Evolutionary conservation across 2,888 invertebrate species (phyloP).

Genomic region (Alloscopus bannaensis): DNA sequence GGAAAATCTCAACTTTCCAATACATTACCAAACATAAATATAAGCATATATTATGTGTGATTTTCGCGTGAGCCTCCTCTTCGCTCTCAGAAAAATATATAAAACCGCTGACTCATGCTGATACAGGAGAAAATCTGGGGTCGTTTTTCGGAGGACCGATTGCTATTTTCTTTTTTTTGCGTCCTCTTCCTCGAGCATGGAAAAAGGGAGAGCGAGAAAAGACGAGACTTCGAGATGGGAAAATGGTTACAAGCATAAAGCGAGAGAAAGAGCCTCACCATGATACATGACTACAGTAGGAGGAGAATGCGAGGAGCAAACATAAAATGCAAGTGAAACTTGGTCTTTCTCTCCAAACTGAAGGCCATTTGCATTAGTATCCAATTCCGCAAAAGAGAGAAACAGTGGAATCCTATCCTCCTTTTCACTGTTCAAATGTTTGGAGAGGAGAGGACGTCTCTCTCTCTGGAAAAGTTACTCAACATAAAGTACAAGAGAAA

Average conservation of each 20-base stretch:
- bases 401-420: no score
- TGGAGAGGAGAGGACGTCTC: constrained; percentile 24
- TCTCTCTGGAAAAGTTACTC: constrained; percentile 60
- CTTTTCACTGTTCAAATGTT: constrained; percentile 52
- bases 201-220: not conserved
- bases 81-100: no score
- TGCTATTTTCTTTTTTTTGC: constrained; percentile 26
- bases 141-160: not conserved
- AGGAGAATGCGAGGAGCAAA: constrained; percentile 30
- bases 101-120: constrained; percentile 60
- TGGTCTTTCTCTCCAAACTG: constrained; percentile 19
- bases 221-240: no score
- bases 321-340: constrained; percentile 38
- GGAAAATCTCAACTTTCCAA: constrained; percentile 64
- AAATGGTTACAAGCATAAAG: not conserved
- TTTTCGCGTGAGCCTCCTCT: constrained; percentile 20
- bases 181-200: not conserved
- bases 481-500: constrained; percentile 41
- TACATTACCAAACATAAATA: constrained; percentile 61
- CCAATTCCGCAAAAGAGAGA: constrained; percentile 52
- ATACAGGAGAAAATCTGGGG: not conserved
- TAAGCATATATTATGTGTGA: constrained; percentile 42
- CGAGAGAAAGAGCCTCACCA: not conserved
- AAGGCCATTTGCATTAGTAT: constrained; percentile 58
- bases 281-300: constrained; percentile 43